Percentiles rank a stretch among this genome's conserved stretches.
phyloP scores from a whole-genome alignment of 1,140 invertebrate genomes.

The Pectinophora gossypiella region DNA sequence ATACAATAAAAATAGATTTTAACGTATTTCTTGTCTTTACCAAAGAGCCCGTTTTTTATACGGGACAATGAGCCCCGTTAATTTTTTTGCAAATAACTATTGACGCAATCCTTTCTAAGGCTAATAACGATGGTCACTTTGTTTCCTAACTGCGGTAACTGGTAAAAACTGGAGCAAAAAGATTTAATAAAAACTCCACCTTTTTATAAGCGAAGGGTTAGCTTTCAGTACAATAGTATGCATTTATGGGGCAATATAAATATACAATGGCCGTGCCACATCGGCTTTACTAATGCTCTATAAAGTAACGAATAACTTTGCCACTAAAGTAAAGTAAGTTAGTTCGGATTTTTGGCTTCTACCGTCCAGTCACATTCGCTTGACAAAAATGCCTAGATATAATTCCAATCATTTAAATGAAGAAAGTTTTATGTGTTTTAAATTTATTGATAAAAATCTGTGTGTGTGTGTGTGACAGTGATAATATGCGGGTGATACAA shows the following conservation, averaged over 20 bases:
- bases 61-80: background rate
- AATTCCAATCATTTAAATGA: slow-evolving; percentile 2
- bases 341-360: slow-evolving; percentile 35
- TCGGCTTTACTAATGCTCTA: slow-evolving; percentile 46
- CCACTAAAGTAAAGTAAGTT: slow-evolving; percentile 25
- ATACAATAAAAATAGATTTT: too few relatives aligned
- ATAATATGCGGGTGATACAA: too few relatives aligned
- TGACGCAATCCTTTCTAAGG: background rate
- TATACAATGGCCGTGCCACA: slow-evolving; percentile 56
- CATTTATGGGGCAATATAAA: slow-evolving; percentile 57
- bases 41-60: too few relatives aligned
- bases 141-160: slow-evolving; percentile 60
- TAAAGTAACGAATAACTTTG: slow-evolving; percentile 49
- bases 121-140: slow-evolving; percentile 45
- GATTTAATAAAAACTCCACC: slow-evolving; percentile 30
- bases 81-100: background rate
- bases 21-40: too few relatives aligned
- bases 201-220: slow-evolving; percentile 46
- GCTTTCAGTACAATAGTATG: slow-evolving; percentile 34
- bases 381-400: background rate
- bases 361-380: slow-evolving; percentile 23
- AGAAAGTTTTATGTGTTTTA: background rate
- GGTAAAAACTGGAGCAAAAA: slow-evolving; percentile 67
- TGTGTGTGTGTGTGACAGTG: too few relatives aligned
- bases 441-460: background rate